Evolutionary conservation across 2,797 vertebrate species (phyloP).

Genomic region (Enteromius mattozi): DNA sequence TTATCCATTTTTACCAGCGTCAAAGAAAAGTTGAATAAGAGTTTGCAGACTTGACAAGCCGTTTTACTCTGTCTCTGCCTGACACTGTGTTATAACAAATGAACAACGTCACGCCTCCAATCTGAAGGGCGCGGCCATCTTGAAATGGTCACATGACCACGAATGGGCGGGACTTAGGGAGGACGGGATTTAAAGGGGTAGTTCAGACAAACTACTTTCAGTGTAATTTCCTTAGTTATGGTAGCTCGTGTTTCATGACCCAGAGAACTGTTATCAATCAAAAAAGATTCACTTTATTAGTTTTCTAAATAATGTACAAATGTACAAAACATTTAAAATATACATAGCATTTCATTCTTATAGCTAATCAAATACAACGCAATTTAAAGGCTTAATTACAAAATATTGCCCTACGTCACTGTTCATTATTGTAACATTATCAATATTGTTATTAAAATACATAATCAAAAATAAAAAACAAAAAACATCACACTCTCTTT

Average conservation of each 20-base stretch:
- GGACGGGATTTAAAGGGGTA: not conserved
- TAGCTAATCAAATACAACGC: not conserved
- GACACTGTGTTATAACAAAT: not conserved
- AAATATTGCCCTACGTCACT: constrained; percentile 1
- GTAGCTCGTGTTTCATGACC: not conserved
- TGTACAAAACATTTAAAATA: constrained; percentile 33
- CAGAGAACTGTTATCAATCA: constrained; percentile 8
- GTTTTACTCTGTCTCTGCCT: not conserved
- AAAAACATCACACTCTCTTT: not conserved
- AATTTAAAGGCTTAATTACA: not conserved
- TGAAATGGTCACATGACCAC: constrained; percentile 68
- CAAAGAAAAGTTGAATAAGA: not conserved
- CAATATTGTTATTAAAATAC: not conserved
- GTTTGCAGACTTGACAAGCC: not conserved
- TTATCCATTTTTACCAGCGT: constrained; percentile 71
- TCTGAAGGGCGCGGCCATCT: constrained; percentile 71
- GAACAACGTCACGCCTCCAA: not conserved
- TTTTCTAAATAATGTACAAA: constrained; percentile 28
- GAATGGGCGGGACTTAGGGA: not conserved
- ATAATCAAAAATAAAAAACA: not conserved
- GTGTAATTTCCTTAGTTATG: not conserved
- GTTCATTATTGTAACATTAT: constrained; percentile 5
- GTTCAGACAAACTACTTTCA: not conserved
- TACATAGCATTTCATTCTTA: constrained; percentile 17
- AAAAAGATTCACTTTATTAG: constrained; percentile 2